phyloP scores from a whole-genome alignment of 2,113 vertebrate genomes.

The Bungarus multicinctus region DNA sequence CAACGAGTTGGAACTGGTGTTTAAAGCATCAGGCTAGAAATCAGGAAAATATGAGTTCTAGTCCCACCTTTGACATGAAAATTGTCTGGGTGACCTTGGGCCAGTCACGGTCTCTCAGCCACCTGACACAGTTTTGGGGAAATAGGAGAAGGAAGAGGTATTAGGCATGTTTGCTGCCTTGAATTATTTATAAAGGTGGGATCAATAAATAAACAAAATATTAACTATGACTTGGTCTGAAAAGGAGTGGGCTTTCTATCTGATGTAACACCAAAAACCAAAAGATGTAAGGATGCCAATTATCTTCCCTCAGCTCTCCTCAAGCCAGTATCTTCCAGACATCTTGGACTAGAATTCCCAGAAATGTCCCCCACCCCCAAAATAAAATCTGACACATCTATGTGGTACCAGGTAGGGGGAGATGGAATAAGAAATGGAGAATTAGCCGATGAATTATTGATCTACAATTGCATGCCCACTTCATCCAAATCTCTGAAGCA shows the following conservation, averaged over 20 bases:
- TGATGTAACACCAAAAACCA: neutral
- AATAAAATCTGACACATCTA: neutral
- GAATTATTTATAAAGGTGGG: neutral
- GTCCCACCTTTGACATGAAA: neutral
- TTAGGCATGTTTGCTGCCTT: neutral
- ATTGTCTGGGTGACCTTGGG: neutral
- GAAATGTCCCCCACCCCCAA: neutral
- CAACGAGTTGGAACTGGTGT: neutral
- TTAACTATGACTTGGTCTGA: neutral
- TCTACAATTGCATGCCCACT: neutral
- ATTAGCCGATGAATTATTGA: neutral
- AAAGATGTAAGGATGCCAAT: neutral
- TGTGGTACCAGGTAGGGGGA: neutral
- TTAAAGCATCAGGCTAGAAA: neutral
- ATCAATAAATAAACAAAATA: neutral
- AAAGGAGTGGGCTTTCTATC: neutral
- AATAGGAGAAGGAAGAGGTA: neutral
- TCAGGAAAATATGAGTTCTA: neutral
- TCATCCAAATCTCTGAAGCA: neutral
- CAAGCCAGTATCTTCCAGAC: neutral
- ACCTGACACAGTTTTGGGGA: neutral
- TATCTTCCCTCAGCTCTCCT: neutral
- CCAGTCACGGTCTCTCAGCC: neutral
- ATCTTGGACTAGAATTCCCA: neutral
- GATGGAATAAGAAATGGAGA: neutral